Percentiles rank a stretch among this genome's conserved stretches.
These are phyloP conservation scores for Lemur catta DNA, from an alignment of 2,797 vertebrate species.

Conservation along the genomic window DNA sequence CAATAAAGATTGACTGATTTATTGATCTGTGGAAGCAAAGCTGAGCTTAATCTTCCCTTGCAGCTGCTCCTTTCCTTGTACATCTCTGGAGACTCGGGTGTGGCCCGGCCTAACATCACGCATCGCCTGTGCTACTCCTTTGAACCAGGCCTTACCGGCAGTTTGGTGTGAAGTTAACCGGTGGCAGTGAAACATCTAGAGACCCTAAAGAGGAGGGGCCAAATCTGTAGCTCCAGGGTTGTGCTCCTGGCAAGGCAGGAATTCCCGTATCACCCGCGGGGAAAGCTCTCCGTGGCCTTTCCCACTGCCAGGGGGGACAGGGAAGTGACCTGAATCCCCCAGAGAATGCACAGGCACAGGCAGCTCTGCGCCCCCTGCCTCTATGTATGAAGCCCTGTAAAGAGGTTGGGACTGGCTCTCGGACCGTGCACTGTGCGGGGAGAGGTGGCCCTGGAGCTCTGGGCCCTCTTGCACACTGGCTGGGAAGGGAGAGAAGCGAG, in stretches of 20 bases:
- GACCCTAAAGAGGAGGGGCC: neutral
- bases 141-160: neutral
- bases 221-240: neutral
- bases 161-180: constrained; percentile 1
- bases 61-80: constrained; percentile 66
- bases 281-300: neutral
- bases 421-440: neutral
- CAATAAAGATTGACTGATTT: constrained; percentile 72
- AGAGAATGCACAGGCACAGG: neutral
- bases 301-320: accelerated
- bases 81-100: constrained; percentile 15
- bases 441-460: neutral
- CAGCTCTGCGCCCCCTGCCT: neutral
- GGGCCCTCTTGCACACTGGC: neutral
- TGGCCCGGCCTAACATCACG: neutral
- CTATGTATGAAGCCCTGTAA: neutral
- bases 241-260: neutral
- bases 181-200: neutral
- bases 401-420: neutral
- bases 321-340: neutral
- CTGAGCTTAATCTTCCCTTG: constrained; percentile 60
- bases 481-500: neutral
- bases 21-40: constrained; percentile 51
- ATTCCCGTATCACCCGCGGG: neutral
- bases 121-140: neutral